A percentile compares a stretch with the other conserved stretches of the same genome.
These are phyloP conservation scores for Zeuzera pyrina DNA, from an alignment of 2,888 invertebrate genomes.

Conservation along the genomic window DNA sequence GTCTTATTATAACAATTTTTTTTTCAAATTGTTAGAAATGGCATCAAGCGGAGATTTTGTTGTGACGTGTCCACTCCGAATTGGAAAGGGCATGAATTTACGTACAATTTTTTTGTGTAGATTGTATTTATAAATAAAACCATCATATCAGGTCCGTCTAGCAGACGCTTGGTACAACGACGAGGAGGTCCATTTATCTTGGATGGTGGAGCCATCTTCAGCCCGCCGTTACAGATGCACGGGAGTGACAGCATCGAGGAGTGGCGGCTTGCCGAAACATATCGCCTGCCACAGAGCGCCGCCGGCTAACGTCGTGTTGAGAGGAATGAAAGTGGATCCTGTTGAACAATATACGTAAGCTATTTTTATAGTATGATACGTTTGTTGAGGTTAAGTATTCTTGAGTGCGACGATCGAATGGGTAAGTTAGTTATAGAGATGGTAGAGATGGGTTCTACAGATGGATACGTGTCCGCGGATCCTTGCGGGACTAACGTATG, in stretches of 20 bases:
- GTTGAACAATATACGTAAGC: constrained; percentile 55
- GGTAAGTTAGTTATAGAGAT: too few species aligned
- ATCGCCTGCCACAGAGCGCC: constrained; percentile 57
- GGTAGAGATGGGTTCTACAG: too few species aligned
- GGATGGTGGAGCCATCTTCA: constrained; percentile 49
- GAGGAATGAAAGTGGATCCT: constrained; percentile 56
- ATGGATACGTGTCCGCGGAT: too few species aligned
- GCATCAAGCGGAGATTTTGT: too few species aligned
- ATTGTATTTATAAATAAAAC: background rate
- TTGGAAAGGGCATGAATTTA: background rate
- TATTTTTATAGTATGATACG: too few species aligned
- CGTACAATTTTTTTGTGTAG: background rate
- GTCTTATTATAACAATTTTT: too few species aligned
- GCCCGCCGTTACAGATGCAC: constrained; percentile 50
- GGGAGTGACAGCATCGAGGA: constrained; percentile 49
- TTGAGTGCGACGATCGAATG: too few species aligned
- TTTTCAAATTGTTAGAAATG: too few species aligned
- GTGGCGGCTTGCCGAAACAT: constrained; percentile 48
- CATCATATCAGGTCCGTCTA: constrained; percentile 36
- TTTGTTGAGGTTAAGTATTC: too few species aligned
- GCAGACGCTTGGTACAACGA: constrained; percentile 56
- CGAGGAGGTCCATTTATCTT: constrained; percentile 55
- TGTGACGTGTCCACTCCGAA: too few species aligned
- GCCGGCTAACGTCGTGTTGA: constrained; percentile 46
- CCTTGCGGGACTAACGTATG: too few species aligned